Percentiles rank a stretch among this genome's conserved stretches.
Evolutionary conservation across 2,113 vertebrate species (phyloP).

Genomic region (Cyanistes caeruleus): DNA sequence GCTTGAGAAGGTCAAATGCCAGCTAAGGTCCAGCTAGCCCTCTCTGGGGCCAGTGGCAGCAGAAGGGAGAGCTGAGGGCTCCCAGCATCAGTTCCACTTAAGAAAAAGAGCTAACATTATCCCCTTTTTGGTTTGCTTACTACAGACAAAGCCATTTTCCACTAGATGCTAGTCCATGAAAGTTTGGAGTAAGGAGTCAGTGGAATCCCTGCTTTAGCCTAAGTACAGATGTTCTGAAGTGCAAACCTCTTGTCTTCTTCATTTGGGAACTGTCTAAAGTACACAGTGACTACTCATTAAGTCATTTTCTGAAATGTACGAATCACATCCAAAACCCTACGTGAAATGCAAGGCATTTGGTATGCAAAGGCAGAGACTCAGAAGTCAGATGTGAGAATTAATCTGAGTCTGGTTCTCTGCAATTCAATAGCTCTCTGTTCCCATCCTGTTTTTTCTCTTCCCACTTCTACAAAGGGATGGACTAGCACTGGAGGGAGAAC

Average conservation of each 20-base stretch:
- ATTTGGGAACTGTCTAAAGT: not conserved
- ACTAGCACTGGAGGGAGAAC: not conserved
- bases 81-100: not conserved
- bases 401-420: not conserved
- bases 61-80: not conserved
- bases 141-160: accelerated
- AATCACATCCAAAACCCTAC: not conserved
- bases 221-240: not conserved
- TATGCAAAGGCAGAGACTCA: not conserved
- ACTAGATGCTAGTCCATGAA: not conserved
- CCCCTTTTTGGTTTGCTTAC: not conserved
- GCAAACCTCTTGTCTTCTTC: not conserved
- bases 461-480: not conserved
- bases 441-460: not conserved
- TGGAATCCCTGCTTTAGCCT: not conserved
- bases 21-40: not conserved
- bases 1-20: not conserved
- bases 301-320: not conserved
- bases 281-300: not conserved
- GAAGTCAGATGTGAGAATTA: not conserved
- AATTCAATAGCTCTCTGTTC: not conserved
- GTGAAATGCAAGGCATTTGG: not conserved
- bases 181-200: not conserved
- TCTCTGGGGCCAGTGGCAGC: not conserved
- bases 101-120: not conserved